Evolutionary conservation across 2,797 vertebrate genomes (phyloP), one percentile per base, ranked within the genome.

Genomic region (Siniperca undulata): DNA sequence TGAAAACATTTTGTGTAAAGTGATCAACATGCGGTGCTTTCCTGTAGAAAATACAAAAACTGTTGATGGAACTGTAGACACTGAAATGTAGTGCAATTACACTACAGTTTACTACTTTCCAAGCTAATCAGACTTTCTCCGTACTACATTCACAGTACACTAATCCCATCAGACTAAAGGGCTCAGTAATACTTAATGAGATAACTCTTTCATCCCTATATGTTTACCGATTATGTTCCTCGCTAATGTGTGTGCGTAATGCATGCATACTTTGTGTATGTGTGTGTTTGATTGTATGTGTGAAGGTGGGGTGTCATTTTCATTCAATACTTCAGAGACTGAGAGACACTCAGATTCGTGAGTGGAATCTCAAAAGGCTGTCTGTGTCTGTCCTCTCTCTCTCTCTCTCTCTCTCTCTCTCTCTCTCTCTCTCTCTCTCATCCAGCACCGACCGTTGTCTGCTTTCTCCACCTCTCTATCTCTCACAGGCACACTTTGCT

Each of bases 261-360:
- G 78, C 66, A 72, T 82, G 61, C 71, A 59, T 70, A 30, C 44
- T 44, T 50, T 84, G 61, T 77, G 78, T 84, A 68, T 58, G 61
- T 64, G 67, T 77, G 78, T 84, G 70, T 58, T 55, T 52, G 67
- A 76, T 78, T 44, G 60, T 59, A 66, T 77, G 76, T 53, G 61
- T 67, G 67, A 69, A 87, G 85, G 87, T 88, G 82, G 85, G 80
- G 90, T 92, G 86, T 94, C 86, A 91, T 93, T 92, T 93, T 93
- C 91, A 90, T 92, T 92, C 90, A 91, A 83, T 94, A 85, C 91
- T 92, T 91, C 81, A 90, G 92, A 94, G 94, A 92, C 89, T 55
- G 75, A 91, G 90, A 91, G 89, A 91, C 86, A 88, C 90, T 90
- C 82, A 85, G 83, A 78, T 52, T 80, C 90, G 93, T 95, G 94